Evolutionary conservation across 2,113 vertebrate species (phyloP).

Genomic region (Ailurus styani): DNA sequence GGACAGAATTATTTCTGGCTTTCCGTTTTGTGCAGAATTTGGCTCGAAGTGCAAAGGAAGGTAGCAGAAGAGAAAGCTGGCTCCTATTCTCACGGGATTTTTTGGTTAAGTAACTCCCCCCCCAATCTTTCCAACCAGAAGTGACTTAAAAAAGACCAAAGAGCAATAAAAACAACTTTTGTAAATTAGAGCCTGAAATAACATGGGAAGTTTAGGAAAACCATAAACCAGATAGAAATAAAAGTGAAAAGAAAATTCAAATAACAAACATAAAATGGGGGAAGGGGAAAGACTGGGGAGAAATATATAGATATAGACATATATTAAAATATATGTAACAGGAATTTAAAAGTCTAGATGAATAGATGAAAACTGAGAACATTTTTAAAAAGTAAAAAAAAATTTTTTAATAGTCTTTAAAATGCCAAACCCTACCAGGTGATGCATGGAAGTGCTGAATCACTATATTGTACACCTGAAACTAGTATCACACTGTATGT

Average conservation of each 20-base stretch:
- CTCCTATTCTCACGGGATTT: background rate
- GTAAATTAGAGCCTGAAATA: background rate
- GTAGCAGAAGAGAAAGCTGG: background rate
- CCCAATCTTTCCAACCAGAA: background rate
- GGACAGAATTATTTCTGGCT: background rate
- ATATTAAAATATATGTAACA: background rate
- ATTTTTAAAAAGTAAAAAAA: background rate
- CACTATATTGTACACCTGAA: background rate
- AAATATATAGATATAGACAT: background rate
- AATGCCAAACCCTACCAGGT: background rate
- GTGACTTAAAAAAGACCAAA: background rate
- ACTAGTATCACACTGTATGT: background rate
- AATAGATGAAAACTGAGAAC: background rate
- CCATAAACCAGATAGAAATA: background rate
- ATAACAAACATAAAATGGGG: background rate
- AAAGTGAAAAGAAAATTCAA: conserved; percentile 15
- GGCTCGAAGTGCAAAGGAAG: background rate
- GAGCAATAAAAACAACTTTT: background rate
- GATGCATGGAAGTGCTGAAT: background rate
- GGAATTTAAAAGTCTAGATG: background rate
- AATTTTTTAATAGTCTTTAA: background rate
- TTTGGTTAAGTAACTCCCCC: background rate
- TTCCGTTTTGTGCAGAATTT: background rate
- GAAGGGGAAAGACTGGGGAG: accelerated
- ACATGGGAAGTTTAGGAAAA: background rate